These are phyloP conservation scores for Vanacampus margaritifer DNA, from an alignment of 2,113 vertebrate species.

Conservation along the genomic window DNA sequence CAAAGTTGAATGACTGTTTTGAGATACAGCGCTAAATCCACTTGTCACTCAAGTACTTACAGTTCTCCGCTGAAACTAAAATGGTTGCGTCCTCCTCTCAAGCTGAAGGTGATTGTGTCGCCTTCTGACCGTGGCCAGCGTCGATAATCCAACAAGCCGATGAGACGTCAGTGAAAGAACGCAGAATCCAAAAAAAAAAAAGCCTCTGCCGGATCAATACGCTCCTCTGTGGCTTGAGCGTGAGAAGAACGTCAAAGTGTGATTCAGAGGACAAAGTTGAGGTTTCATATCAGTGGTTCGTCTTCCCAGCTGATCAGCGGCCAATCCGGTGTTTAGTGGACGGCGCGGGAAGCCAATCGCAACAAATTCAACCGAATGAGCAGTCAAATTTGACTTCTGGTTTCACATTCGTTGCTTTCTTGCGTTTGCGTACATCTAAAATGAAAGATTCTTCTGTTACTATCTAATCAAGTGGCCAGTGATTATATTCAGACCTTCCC, in stretches of 20 bases:
- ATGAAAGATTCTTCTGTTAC: too few relatives aligned
- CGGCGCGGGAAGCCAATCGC: conserved; percentile 38
- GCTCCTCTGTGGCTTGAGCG: conserved; percentile 3
- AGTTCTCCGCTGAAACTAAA: background rate
- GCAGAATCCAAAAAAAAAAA: conserved; percentile 10
- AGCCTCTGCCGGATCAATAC: conserved; percentile 6
- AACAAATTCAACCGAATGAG: conserved; percentile 13
- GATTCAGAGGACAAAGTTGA: conserved; percentile 64
- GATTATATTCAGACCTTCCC: too few relatives aligned
- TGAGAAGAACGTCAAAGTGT: conserved; percentile 12
- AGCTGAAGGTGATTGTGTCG: conserved; percentile 22
- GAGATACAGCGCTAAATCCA: background rate
- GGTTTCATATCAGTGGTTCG: conserved; percentile 42
- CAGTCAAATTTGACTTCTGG: conserved; percentile 11
- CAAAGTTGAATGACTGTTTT: background rate
- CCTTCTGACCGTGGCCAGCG: conserved; percentile 41
- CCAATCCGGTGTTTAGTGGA: conserved; percentile 40
- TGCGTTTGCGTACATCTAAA: background rate
- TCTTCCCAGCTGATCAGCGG: conserved; percentile 38
- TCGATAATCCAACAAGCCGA: conserved; percentile 47
- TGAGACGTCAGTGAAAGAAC: conserved; percentile 31
- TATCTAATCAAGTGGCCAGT: too few relatives aligned
- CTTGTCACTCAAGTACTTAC: background rate
- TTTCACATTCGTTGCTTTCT: conserved; percentile 48
- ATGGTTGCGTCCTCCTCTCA: background rate